phyloP scores from a whole-genome alignment of 1,140 invertebrate genomes.

The Hycleus phaleratus region DNA sequence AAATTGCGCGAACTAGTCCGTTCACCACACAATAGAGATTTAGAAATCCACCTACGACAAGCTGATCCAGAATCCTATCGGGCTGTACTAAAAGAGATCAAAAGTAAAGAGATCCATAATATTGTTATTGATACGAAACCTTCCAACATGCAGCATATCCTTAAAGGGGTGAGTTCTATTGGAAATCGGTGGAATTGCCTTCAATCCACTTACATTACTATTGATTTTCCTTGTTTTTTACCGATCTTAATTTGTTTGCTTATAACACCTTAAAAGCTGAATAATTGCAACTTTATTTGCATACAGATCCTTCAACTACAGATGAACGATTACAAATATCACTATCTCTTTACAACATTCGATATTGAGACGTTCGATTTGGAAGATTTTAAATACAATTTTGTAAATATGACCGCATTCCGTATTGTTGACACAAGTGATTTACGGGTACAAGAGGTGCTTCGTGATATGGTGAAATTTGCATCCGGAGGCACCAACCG shows the following conservation, averaged over 20 bases:
- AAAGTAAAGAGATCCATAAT: constrained; percentile 74
- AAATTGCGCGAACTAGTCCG: constrained; percentile 77
- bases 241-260: background rate
- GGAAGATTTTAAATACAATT: constrained; percentile 90
- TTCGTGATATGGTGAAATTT: constrained; percentile 81
- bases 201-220: background rate
- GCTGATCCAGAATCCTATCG: constrained; percentile 66
- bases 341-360: constrained; percentile 89
- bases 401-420: constrained; percentile 89
- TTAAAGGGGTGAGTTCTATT: constrained; percentile 65
- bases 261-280: background rate
- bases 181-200: too few relatives aligned
- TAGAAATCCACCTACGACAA: constrained; percentile 78
- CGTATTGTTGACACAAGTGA: constrained; percentile 74
- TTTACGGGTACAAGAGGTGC: constrained; percentile 61
- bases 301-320: constrained; percentile 82
- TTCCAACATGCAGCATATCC: constrained; percentile 63
- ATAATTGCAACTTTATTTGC: background rate
- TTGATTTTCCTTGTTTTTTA: background rate
- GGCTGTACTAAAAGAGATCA: constrained; percentile 68
- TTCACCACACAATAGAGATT: constrained; percentile 53
- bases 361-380: constrained; percentile 86
- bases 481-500: constrained; percentile 50
- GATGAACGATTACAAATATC: constrained; percentile 90
- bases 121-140: constrained; percentile 78